Percentiles rank a stretch among this genome's conserved stretches.
phyloP scores from a whole-genome alignment of 1,140 invertebrate species.

The Epicauta chinensis region DNA sequence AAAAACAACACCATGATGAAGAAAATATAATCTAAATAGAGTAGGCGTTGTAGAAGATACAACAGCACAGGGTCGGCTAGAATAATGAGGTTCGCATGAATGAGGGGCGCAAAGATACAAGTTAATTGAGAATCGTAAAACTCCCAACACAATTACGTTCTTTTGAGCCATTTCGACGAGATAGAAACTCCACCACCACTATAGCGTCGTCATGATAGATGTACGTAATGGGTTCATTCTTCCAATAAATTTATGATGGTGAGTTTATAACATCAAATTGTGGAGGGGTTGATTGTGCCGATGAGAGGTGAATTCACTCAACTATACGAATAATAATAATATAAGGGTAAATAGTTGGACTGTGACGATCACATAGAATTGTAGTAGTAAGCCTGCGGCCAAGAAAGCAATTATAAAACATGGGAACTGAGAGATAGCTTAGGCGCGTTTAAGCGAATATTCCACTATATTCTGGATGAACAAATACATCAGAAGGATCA shows the following conservation, averaged over 20 bases:
- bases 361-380: slow-evolving; percentile 4
- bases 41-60: too few relatives aligned
- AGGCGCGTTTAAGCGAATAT: slow-evolving; percentile 17
- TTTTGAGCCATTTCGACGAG: slow-evolving; percentile 24
- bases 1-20: too few relatives aligned
- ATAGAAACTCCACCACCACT: slow-evolving; percentile 15
- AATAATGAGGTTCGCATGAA: slow-evolving; percentile 22
- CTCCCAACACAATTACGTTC: slow-evolving; percentile 27
- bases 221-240: slow-evolving; percentile 19
- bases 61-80: not conserved
- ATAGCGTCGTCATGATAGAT: slow-evolving; percentile 18
- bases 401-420: slow-evolving; percentile 36
- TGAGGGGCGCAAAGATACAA: slow-evolving; percentile 24
- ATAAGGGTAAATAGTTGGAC: slow-evolving; percentile 1
- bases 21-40: too few relatives aligned
- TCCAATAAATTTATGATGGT: slow-evolving; percentile 21
- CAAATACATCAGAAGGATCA: slow-evolving; percentile 37
- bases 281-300: too few relatives aligned
- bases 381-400: slow-evolving; percentile 26
- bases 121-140: slow-evolving; percentile 25
- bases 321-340: not conserved
- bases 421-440: slow-evolving; percentile 19
- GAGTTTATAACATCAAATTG: too few relatives aligned
- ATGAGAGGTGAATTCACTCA: not conserved
- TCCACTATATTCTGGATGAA: slow-evolving; percentile 26